Conservation (phyloP, 2,888 invertebrate genomes). For the Eristalis arbustorum region DNA sequence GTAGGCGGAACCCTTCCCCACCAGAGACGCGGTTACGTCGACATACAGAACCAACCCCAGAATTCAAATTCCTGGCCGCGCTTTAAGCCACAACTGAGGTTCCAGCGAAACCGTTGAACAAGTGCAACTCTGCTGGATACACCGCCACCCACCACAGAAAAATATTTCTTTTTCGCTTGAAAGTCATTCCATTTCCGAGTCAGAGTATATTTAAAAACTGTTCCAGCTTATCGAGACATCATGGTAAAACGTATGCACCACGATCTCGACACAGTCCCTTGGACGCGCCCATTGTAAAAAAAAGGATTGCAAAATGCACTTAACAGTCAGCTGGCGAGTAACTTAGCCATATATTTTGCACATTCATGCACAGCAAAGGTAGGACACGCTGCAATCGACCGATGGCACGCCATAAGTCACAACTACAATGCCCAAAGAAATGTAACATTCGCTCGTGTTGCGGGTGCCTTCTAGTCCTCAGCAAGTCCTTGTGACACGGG, state of each 20-base stretch:
- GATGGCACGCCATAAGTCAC: slow-evolving; percentile 68
- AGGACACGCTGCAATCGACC: slow-evolving; percentile 43
- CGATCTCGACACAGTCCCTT: neutral
- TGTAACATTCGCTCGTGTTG: slow-evolving; percentile 1
- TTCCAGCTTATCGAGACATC: slow-evolving; percentile 65
- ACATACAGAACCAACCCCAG: slow-evolving; percentile 42
- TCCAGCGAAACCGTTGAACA: slow-evolving; percentile 44
- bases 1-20: slow-evolving; percentile 21
- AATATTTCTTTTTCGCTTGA: neutral
- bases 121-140: slow-evolving; percentile 50
- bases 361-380: slow-evolving; percentile 57
- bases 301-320: slow-evolving; percentile 58
- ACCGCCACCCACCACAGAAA: slow-evolving; percentile 5
- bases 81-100: slow-evolving; percentile 56
- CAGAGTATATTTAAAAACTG: slow-evolving; percentile 25
- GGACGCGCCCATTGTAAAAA: slow-evolving; percentile 11
- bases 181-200: neutral
- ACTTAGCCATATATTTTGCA: slow-evolving; percentile 67
- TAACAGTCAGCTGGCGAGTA: slow-evolving; percentile 57
- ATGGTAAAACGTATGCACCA: slow-evolving; percentile 16
- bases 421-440: slow-evolving; percentile 26
- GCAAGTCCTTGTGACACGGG: slow-evolving; percentile 1
- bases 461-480: slow-evolving; percentile 20
- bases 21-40: slow-evolving; percentile 35
- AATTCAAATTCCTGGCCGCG: slow-evolving; percentile 36